Percentiles rank a stretch among this genome's conserved stretches.
phyloP scores from a whole-genome alignment of 2,888 invertebrate species.

The Harpagoxenus sublaevis region DNA sequence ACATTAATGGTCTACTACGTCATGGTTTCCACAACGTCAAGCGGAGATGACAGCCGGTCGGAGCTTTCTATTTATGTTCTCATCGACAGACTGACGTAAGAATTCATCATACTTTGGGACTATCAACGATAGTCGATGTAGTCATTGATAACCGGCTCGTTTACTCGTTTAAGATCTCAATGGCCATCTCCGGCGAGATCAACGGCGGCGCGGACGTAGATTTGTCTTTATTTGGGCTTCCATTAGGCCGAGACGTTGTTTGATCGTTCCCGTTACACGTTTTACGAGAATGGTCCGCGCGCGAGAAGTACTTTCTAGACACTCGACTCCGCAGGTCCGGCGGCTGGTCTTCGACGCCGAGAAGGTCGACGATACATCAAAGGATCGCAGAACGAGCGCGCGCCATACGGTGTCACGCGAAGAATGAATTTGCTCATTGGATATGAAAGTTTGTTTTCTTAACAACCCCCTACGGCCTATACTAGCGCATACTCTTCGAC shows the following conservation, averaged over 20 bases:
- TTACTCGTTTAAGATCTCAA: constrained; percentile 38
- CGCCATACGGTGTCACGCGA: constrained; percentile 2
- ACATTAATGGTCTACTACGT: constrained; percentile 5
- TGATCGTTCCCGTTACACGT: constrained; percentile 69
- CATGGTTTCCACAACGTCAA: constrained; percentile 14
- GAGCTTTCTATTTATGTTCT: constrained; percentile 44
- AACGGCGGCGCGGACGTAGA: constrained; percentile 32
- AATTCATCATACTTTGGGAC: constrained; percentile 31
- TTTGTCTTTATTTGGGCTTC: constrained; percentile 72
- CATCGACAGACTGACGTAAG: constrained; percentile 27
- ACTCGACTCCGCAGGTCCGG: constrained; percentile 30
- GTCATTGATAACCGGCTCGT: constrained; percentile 43
- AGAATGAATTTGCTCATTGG: constrained; percentile 42
- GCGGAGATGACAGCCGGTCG: background rate
- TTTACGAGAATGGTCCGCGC: constrained; percentile 63
- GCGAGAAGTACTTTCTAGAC: constrained; percentile 68
- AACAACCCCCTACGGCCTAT: constrained; percentile 24
- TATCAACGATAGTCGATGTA: constrained; percentile 9
- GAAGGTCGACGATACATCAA: constrained; percentile 68
- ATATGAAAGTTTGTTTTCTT: constrained; percentile 54
- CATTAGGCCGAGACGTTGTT: constrained; percentile 63
- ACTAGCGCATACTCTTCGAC: background rate
- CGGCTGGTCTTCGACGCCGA: constrained; percentile 40
- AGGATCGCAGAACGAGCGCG: constrained; percentile 48
- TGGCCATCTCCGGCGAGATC: constrained; percentile 33